Conservation (phyloP, 2,888 invertebrate genomes). For the Hipparchia sbordonii region DNA sequence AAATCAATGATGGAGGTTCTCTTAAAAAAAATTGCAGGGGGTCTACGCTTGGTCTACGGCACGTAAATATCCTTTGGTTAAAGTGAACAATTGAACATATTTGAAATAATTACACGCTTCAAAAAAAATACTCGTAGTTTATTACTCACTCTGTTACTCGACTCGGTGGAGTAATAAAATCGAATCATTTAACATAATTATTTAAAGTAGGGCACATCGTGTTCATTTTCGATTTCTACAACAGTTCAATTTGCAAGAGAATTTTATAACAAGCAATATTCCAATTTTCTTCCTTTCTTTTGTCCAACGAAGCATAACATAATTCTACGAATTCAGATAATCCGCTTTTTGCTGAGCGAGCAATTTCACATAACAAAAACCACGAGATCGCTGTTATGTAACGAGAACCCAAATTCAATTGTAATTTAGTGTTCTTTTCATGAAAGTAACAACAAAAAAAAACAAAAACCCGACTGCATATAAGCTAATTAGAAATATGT, state of each 20-base stretch:
- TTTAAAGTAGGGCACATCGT: neutral
- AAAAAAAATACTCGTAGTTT: neutral
- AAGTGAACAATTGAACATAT: neutral
- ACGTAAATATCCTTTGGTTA: too few species aligned
- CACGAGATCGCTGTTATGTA: neutral
- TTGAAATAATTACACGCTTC: neutral
- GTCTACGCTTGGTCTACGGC: too few species aligned
- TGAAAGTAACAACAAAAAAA: too few species aligned
- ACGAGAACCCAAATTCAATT: neutral
- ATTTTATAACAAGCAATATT: neutral
- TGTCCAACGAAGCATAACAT: neutral
- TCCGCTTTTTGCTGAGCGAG: neutral
- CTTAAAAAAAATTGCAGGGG: too few species aligned
- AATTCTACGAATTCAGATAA: neutral
- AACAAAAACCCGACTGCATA: too few species aligned
- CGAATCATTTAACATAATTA: conserved; percentile 8
- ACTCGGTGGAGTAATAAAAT: conserved; percentile 2
- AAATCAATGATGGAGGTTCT: too few species aligned
- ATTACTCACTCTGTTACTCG: neutral
- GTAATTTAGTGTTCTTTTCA: too few species aligned
- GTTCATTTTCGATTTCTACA: neutral
- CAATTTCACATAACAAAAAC: neutral
- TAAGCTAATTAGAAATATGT: too few species aligned
- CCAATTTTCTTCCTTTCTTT: neutral
- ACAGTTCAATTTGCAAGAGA: neutral